These are phyloP conservation scores for Ptilonorhynchus violaceus DNA, from an alignment of 2,113 vertebrate genomes.

Conservation along the genomic window DNA sequence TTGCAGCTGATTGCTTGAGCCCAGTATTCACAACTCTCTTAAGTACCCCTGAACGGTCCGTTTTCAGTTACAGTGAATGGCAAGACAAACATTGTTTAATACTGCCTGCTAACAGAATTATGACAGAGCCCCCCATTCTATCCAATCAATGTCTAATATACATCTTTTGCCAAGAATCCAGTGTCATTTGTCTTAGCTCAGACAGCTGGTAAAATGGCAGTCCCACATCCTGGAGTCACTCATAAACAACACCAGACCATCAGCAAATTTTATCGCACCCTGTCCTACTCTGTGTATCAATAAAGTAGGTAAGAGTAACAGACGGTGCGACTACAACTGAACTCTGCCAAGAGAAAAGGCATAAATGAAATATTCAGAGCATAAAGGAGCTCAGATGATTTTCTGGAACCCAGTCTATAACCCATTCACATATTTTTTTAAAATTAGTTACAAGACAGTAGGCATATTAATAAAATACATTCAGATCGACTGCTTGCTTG, in stretches of 20 bases:
- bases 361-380: constrained; percentile 34
- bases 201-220: constrained; percentile 57
- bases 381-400: neutral
- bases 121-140: constrained; percentile 56
- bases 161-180: constrained; percentile 51
- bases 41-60: constrained; percentile 75
- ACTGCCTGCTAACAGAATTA: constrained; percentile 70
- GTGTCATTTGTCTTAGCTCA: constrained; percentile 59
- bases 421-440: neutral
- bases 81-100: constrained; percentile 81
- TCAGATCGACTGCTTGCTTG: neutral
- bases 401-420: neutral
- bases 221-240: constrained; percentile 36
- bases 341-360: neutral
- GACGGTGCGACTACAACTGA: neutral
- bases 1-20: constrained; percentile 73
- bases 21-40: constrained; percentile 75
- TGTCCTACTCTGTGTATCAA: neutral
- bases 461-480: neutral
- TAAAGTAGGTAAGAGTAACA: constrained; percentile 4
- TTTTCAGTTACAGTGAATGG: constrained; percentile 73
- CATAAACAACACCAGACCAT: constrained; percentile 24
- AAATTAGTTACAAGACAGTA: neutral
- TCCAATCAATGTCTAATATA: constrained; percentile 66
- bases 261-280: neutral